Evolutionary conservation across 1,140 invertebrate species (phyloP).

Genomic region (Lordiphosa collinella): DNA sequence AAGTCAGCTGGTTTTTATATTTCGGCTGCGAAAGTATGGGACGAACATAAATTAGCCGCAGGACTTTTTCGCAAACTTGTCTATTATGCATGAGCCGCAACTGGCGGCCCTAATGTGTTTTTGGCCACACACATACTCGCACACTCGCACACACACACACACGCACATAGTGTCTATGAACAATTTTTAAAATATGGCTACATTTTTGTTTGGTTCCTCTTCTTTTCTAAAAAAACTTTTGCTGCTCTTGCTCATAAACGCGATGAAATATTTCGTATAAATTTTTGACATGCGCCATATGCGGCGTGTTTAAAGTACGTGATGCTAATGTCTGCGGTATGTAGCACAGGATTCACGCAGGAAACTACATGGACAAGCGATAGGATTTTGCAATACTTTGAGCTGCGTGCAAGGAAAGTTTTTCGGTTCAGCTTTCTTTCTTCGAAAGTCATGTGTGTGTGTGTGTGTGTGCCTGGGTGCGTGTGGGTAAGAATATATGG

Average conservation of each 20-base stretch:
- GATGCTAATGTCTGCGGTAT: constrained; percentile 13
- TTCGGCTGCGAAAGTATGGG: constrained; percentile 15
- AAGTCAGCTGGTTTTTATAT: constrained; percentile 24
- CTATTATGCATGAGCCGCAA: constrained; percentile 50
- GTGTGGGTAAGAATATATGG: too few relatives aligned
- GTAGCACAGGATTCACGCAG: background rate
- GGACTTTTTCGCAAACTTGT: constrained; percentile 50
- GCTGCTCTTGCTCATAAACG: constrained; percentile 37
- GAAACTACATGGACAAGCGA: too few relatives aligned
- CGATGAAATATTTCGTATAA: constrained; percentile 40
- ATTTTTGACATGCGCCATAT: constrained; percentile 53
- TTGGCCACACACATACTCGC: constrained; percentile 15
- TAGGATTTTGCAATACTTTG: too few relatives aligned
- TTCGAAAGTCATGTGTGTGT: too few relatives aligned
- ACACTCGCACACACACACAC: constrained; percentile 10
- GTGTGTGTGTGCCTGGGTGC: too few relatives aligned
- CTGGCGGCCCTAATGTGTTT: constrained; percentile 45
- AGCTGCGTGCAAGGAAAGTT: too few relatives aligned
- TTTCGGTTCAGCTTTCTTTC: too few relatives aligned
- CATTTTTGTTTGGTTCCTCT: constrained; percentile 5
- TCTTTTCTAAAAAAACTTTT: constrained; percentile 25
- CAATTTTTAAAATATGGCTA: constrained; percentile 52
- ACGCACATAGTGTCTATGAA: constrained; percentile 19
- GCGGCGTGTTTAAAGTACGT: constrained; percentile 35
- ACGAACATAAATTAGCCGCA: constrained; percentile 54